Evolutionary conservation across 1,140 invertebrate species (phyloP), one percentile per base, ranked within the genome.

Genomic region (Drosophila equinoxialis): DNA sequence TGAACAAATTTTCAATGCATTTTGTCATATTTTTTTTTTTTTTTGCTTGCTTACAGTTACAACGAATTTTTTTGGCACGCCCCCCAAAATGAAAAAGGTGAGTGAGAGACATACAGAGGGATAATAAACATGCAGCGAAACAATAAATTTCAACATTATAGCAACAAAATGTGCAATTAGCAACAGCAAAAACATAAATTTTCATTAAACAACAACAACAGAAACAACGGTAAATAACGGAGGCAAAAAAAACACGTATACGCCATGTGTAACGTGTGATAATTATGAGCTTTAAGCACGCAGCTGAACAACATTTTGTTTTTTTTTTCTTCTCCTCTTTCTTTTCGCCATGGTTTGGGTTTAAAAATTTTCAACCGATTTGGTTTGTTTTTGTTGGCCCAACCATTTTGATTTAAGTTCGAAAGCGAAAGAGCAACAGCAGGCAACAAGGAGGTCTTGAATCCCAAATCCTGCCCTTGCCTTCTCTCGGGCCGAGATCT

Each of bases 81-180:
- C 45, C 45, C 45, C 17, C 45, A 48, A 48, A 48, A 48, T 35
- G n/a, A 37, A 17, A 8, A 65, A 59, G 41, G 41, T 51, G 54
- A 30, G 17, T 8, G 17, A 20, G 45, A 23, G 45, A n/a, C 6
- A 8, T 1, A 11, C 17, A 2, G 3, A 48, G 33, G 39, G 45
- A 84, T 81, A 85, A 84, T 74, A 81, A 84, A 85, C 82, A 85
- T 85, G 81, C 77, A 85, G 78, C 66, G 68, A 74, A 77, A 77
- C 81, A 74, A 84, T 85, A 84, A 81, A 84, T 84, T 84, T 81
- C 64, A 55, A 72, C 65, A 69, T 68, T 74, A 63, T 23, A 67
- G 65, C 60, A 81, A 64, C 68, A 84, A 84, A 76, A 68, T 71
- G 60, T 85, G 71, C 81, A 84, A 84, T 84, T 84, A 84, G 81